Evolutionary conservation across 2,113 vertebrate genomes (phyloP).

Genomic region (Ornithorhynchus anatinus): DNA sequence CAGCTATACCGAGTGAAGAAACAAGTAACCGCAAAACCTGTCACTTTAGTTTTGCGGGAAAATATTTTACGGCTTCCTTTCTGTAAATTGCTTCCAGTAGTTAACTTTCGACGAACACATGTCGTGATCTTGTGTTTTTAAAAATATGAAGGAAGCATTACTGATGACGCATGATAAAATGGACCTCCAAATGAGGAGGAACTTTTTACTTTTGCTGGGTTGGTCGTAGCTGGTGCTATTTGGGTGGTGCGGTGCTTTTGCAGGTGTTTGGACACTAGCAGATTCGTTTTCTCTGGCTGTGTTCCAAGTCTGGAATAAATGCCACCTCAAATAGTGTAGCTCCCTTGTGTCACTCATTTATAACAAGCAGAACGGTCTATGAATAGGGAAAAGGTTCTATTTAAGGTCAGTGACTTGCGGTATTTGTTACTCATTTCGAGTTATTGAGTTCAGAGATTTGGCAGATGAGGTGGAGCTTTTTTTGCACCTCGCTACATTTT

Average conservation of each 20-base stretch:
- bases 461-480: not conserved
- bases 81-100: too few species aligned
- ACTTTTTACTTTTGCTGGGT: slow-evolving; percentile 26
- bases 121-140: too few species aligned
- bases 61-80: too few species aligned
- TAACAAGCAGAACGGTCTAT: slow-evolving; percentile 48
- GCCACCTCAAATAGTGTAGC: slow-evolving; percentile 43
- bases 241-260: slow-evolving; percentile 47
- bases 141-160: slow-evolving; percentile 1
- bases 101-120: too few species aligned
- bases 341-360: slow-evolving; percentile 48
- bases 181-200: slow-evolving; percentile 21
- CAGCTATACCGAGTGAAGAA: too few species aligned
- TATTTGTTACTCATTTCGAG: slow-evolving; percentile 35
- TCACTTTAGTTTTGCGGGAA: too few species aligned
- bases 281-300: slow-evolving; percentile 60
- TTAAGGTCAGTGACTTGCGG: slow-evolving; percentile 30
- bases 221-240: slow-evolving; percentile 24
- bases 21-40: too few species aligned
- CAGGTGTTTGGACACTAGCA: slow-evolving; percentile 47
- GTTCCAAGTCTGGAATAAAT: slow-evolving; percentile 49
- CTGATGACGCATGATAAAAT: not conserved
- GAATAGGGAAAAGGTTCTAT: slow-evolving; percentile 32
- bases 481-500: slow-evolving; percentile 24
- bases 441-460: slow-evolving; percentile 6